These are phyloP conservation scores for Poicephalus meyeri DNA, from an alignment of 2,113 vertebrate genomes.

Conservation along the genomic window DNA sequence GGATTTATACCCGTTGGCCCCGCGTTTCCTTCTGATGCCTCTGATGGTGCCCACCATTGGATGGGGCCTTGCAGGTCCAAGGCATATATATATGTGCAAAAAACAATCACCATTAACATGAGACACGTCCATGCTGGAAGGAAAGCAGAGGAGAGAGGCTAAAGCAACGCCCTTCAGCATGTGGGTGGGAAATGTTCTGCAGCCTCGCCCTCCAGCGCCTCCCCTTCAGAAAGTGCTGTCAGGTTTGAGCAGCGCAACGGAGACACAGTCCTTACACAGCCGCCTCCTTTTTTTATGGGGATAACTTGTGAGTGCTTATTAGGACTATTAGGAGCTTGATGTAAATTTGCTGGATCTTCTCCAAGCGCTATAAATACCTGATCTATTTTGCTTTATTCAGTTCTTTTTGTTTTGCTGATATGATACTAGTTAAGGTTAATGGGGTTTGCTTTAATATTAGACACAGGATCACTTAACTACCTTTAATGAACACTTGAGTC, in stretches of 20 bases:
- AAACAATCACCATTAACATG: not conserved
- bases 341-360: constrained; percentile 39
- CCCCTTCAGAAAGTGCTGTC: not conserved
- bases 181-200: not conserved
- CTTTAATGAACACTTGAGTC: constrained; percentile 57
- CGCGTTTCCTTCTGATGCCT: too few relatives aligned
- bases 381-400: constrained; percentile 63
- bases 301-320: constrained; percentile 20
- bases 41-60: too few relatives aligned
- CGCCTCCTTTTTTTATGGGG: not conserved
- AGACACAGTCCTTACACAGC: not conserved
- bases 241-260: not conserved
- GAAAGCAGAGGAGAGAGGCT: not conserved
- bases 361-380: constrained; percentile 35
- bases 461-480: constrained; percentile 53
- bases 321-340: constrained; percentile 35
- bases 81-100: accelerated
- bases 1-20: too few relatives aligned
- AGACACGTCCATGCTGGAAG: not conserved
- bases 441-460: constrained; percentile 61
- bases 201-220: accelerated
- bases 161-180: accelerated
- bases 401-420: constrained; percentile 69
- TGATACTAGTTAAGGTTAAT: constrained; percentile 65
- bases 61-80: too few relatives aligned